Percentiles rank a stretch among this genome's conserved stretches.
Conservation (phyloP, 2,888 invertebrate genomes). For the Lasioglossum figueresi region DNA sequence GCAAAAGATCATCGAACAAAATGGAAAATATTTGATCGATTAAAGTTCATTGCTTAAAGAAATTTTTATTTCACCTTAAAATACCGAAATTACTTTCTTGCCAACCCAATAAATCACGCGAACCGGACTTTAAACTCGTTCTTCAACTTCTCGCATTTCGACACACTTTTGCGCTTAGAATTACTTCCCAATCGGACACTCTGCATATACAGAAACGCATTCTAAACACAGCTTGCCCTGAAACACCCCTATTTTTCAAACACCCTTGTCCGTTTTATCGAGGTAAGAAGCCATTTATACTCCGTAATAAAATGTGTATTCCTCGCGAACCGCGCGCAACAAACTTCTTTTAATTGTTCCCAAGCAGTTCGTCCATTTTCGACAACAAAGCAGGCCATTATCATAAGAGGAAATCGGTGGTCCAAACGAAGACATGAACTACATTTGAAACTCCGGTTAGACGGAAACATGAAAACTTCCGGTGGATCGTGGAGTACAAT, state of each 20-base stretch:
- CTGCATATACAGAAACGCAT: background rate
- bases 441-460: conserved; percentile 34
- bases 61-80: no score
- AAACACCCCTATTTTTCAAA: background rate
- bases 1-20: no score
- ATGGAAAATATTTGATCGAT: no score
- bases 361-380: conserved; percentile 19
- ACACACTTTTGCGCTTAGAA: no score
- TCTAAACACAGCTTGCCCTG: background rate
- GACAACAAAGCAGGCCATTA: background rate
- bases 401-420: conserved; percentile 12
- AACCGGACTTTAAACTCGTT: no score
- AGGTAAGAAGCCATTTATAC: background rate
- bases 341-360: conserved; percentile 5
- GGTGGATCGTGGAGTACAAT: conserved; percentile 41
- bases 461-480: conserved; percentile 43
- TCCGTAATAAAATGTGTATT: background rate
- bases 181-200: no score
- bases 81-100: no score
- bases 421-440: conserved; percentile 38
- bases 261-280: background rate
- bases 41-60: no score
- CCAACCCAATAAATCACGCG: no score
- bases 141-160: no score
- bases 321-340: background rate